phyloP scores from a whole-genome alignment of 2,797 vertebrate species.

The Thripadectes ignobilis region DNA sequence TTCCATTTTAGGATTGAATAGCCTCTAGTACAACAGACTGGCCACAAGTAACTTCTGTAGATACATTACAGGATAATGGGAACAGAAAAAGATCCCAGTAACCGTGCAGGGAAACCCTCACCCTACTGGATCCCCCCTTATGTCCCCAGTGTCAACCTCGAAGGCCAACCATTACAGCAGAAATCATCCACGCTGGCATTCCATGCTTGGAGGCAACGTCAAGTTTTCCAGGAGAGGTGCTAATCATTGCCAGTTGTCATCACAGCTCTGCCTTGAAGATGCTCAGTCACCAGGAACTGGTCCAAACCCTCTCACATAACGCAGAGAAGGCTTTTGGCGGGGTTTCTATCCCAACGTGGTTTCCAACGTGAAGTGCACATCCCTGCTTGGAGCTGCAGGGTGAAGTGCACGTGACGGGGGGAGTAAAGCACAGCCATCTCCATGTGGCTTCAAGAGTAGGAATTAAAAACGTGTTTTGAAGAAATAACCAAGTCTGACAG shows the following conservation, averaged over 20 bases:
- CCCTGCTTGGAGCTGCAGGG: background rate
- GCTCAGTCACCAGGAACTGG: constrained; percentile 30
- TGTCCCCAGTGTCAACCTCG: background rate
- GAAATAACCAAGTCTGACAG: background rate
- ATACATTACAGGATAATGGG: background rate
- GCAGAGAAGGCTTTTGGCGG: background rate
- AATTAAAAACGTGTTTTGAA: background rate
- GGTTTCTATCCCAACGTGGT: background rate
- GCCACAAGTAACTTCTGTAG: background rate
- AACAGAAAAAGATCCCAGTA: background rate
- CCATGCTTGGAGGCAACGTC: background rate
- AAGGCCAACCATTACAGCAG: background rate
- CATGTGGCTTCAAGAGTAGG: background rate
- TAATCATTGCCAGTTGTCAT: constrained; percentile 64
- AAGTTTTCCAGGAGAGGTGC: constrained; percentile 34
- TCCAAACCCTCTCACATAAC: background rate
- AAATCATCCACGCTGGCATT: constrained; percentile 4
- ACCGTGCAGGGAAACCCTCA: background rate
- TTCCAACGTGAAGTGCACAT: constrained; percentile 32
- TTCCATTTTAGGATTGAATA: background rate
- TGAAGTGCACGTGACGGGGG: background rate
- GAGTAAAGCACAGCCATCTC: background rate
- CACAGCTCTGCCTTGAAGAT: constrained; percentile 33
- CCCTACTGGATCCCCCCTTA: background rate
- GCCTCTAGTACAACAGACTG: background rate